These are phyloP conservation scores for Oreochromis grahami DNA, from an alignment of 2,797 vertebrate genomes.

Conservation along the genomic window DNA sequence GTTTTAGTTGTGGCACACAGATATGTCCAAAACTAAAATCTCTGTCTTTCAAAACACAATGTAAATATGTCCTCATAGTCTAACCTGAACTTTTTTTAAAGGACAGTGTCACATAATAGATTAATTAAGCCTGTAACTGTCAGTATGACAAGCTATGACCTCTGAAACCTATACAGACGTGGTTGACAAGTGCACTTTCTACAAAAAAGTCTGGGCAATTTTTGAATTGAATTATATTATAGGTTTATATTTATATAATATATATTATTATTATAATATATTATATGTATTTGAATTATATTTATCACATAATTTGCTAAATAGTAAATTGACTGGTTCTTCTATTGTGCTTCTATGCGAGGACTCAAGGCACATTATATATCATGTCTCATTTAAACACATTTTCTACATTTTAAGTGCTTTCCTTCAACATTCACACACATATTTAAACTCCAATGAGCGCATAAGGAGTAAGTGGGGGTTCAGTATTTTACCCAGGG, in stretches of 20 bases:
- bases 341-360: not conserved
- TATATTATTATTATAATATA: too few relatives aligned
- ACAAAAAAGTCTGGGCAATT: not conserved
- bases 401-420: not conserved
- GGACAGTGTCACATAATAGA: not conserved
- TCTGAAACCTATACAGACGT: accelerated
- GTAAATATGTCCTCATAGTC: not conserved
- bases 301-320: not conserved
- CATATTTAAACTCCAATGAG: not conserved
- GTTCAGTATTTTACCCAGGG: not conserved
- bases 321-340: not conserved
- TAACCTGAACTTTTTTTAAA: not conserved
- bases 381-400: not conserved
- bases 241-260: too few relatives aligned
- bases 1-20: not conserved
- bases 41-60: not conserved
- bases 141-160: not conserved
- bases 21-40: not conserved
- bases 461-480: accelerated
- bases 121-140: accelerated
- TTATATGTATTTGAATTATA: not conserved
- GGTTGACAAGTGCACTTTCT: accelerated
- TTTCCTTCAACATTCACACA: not conserved
- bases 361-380: not conserved
- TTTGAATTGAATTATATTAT: not conserved